A percentile compares a stretch with the other conserved stretches of the same genome.
Conservation (phyloP, 37 sponge, comb jelly and placozoan species). For the Halichondria panicea region DNA sequence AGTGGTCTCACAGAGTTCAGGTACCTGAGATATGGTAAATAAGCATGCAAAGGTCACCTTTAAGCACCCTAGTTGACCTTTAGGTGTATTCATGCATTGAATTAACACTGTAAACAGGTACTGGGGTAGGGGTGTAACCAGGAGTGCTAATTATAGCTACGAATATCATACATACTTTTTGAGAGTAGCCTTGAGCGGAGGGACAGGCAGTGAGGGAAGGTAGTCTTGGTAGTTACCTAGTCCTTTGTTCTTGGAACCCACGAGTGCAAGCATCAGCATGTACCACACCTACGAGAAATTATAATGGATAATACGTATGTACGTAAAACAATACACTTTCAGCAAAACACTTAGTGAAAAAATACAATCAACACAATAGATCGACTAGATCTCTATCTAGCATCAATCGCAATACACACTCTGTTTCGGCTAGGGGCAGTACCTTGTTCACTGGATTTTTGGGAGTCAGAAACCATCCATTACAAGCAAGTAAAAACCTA, state of each 20-base stretch:
- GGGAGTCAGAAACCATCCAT: conserved; percentile 75
- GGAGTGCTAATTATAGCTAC: too few relatives aligned
- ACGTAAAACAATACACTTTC: too few relatives aligned
- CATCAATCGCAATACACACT: too few relatives aligned
- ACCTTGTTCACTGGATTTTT: conserved; percentile 58
- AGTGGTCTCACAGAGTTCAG: conserved; percentile 65
- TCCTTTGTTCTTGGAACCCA: conserved; percentile 42
- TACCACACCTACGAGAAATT: conserved; percentile 87
- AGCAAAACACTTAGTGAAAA: too few relatives aligned
- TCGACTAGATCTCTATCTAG: too few relatives aligned
- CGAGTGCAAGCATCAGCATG: conserved; percentile 40
- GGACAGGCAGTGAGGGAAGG: conserved; percentile 73
- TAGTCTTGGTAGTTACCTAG: conserved; percentile 55
- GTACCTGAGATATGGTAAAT: conserved; percentile 39
- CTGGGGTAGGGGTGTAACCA: too few relatives aligned
- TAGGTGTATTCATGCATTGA: too few relatives aligned
- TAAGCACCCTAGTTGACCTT: too few relatives aligned
- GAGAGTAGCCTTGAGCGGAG: conserved; percentile 59
- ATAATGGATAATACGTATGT: too few relatives aligned
- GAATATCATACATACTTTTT: conserved; percentile 53
- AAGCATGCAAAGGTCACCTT: neutral
- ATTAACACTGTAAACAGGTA: too few relatives aligned
- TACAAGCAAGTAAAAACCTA: conserved; percentile 53
- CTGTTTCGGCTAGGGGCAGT: too few relatives aligned
- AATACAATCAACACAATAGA: too few relatives aligned